Percentiles rank a stretch among this genome's conserved stretches.
phyloP scores from a whole-genome alignment of 2,797 vertebrate species.

The Aldrovandia affinis region DNA sequence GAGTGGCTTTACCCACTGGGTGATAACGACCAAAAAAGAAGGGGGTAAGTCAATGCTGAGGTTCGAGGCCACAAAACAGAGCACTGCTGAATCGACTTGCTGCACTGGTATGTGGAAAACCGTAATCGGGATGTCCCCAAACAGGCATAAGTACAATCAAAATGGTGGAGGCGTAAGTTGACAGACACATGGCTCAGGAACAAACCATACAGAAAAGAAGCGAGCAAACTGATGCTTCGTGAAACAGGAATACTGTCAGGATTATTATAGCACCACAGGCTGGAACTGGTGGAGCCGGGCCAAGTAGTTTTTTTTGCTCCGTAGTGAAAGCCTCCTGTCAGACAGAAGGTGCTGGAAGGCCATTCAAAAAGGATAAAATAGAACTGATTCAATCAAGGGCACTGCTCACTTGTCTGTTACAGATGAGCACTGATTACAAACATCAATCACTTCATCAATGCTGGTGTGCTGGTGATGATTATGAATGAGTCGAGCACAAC shows the following conservation, averaged over 20 bases:
- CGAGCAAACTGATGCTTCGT: no score
- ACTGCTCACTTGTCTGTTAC: not conserved
- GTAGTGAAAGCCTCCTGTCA: not conserved
- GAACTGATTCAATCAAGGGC: not conserved
- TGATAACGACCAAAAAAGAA: not conserved
- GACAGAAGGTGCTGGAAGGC: not conserved
- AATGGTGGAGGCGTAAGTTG: not conserved
- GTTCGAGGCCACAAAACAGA: not conserved
- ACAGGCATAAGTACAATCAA: not conserved
- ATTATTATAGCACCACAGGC: not conserved
- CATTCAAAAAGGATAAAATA: not conserved
- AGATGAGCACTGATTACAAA: not conserved
- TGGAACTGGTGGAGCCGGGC: not conserved
- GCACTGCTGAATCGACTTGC: not conserved
- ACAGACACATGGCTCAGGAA: not conserved
- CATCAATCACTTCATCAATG: not conserved
- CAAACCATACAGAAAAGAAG: not conserved
- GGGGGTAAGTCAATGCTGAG: not conserved
- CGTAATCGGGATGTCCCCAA: not conserved
- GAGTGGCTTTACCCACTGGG: not conserved
- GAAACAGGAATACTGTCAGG: not conserved
- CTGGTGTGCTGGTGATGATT: not conserved
- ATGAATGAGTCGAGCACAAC: not conserved
- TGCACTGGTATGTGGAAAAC: not conserved
- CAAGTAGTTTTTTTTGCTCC: not conserved